Conservation (phyloP, 2,113 vertebrate species). For the Turdus rufiventris region DNA sequence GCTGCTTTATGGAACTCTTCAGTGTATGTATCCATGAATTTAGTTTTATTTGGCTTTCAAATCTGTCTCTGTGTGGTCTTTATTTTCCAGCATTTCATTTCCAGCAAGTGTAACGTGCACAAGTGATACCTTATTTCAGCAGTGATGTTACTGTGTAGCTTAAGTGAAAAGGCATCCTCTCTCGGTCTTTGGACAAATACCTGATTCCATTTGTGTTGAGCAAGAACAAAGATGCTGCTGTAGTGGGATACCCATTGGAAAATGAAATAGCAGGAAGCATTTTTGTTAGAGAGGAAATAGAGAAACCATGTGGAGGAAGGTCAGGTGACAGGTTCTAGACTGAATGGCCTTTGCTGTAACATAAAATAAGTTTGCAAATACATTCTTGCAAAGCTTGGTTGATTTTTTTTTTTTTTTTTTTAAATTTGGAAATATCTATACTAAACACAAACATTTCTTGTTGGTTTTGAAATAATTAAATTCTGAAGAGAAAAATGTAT, state of each 20-base stretch:
- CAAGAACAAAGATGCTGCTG: background rate
- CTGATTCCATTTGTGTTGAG: background rate
- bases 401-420: background rate
- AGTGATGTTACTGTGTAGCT: background rate
- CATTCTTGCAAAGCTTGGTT: background rate
- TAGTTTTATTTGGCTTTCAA: background rate
- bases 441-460: background rate
- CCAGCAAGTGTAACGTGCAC: background rate
- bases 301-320: background rate
- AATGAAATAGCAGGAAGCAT: background rate
- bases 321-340: background rate
- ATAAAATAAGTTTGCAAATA: background rate
- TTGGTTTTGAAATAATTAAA: background rate
- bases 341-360: background rate
- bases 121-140: background rate
- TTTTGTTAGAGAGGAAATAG: background rate
- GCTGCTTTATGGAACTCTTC: conserved; percentile 81
- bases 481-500: background rate
- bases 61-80: rapidly evolving
- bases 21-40: conserved; percentile 80
- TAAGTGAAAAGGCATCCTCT: background rate
- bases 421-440: background rate
- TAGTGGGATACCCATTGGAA: background rate
- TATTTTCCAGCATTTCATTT: background rate
- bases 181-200: background rate